A percentile compares a stretch with the other conserved stretches of the same genome.
These are phyloP conservation scores for Macrotis lagotis DNA, from an alignment of 2,113 vertebrate genomes.

Conservation along the genomic window DNA sequence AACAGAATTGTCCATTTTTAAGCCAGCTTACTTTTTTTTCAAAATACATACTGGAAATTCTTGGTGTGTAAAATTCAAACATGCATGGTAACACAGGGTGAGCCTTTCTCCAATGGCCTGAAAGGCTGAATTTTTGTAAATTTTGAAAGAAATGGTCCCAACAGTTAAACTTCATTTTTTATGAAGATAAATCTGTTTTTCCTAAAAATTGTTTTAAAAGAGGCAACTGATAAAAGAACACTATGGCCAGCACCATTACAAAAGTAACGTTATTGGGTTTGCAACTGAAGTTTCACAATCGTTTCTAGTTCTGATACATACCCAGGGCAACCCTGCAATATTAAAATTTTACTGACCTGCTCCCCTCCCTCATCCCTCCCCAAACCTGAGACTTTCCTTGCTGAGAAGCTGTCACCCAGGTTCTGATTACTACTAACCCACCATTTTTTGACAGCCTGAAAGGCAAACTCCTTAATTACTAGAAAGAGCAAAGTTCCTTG, in stretches of 20 bases:
- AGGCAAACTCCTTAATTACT: slow-evolving; percentile 83
- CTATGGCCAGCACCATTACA: slow-evolving; percentile 95
- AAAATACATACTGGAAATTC: slow-evolving; percentile 70
- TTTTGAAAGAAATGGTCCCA: slow-evolving; percentile 86
- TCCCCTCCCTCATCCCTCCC: slow-evolving; percentile 80
- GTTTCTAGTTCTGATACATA: slow-evolving; percentile 80
- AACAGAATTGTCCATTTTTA: slow-evolving; percentile 69
- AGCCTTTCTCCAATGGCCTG: slow-evolving; percentile 62
- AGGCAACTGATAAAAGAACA: slow-evolving; percentile 88
- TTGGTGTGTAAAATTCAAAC: slow-evolving; percentile 73
- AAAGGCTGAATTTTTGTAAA: slow-evolving; percentile 69
- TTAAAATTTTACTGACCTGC: slow-evolving; percentile 80
- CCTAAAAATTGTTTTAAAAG: slow-evolving; percentile 80
- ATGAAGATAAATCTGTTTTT: slow-evolving; percentile 80
- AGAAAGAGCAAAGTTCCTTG: slow-evolving; percentile 85
- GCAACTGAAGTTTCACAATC: slow-evolving; percentile 83
- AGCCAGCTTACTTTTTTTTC: slow-evolving; percentile 73
- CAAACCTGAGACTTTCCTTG: slow-evolving; percentile 82
- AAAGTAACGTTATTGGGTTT: slow-evolving; percentile 91
- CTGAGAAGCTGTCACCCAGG: slow-evolving; percentile 89
- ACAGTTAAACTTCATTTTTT: slow-evolving; percentile 80
- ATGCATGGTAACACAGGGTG: slow-evolving; percentile 71
- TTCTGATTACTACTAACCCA: slow-evolving; percentile 86
- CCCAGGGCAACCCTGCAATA: slow-evolving; percentile 83
- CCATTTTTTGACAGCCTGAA: slow-evolving; percentile 87